Percentiles rank a stretch among this genome's conserved stretches.
Conservation (phyloP, 2,797 vertebrate species). For the Astyanax mexicanus region DNA sequence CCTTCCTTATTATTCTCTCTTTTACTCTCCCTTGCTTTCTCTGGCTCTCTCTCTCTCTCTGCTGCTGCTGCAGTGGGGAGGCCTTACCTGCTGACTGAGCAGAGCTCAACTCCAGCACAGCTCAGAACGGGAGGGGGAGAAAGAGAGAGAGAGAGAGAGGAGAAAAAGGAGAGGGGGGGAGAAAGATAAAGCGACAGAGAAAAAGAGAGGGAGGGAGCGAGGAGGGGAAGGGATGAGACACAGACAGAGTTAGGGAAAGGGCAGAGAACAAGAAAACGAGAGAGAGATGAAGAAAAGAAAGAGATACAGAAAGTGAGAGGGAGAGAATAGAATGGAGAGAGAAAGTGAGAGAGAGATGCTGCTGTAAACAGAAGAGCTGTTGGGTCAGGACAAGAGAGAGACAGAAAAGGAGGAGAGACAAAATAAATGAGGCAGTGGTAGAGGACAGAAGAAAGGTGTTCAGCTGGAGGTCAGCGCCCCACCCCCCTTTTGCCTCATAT, state of each 20-base stretch:
- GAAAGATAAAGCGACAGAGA: too few species aligned
- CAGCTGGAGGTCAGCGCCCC: constrained; percentile 14
- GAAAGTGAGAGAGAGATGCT: not conserved
- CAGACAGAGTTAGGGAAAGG: not conserved
- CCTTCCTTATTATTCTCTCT: constrained; percentile 4
- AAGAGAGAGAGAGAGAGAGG: not conserved
- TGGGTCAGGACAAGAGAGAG: not conserved
- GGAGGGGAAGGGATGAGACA: constrained; percentile 11
- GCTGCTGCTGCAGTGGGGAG: constrained; percentile 69
- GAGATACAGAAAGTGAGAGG: not conserved
- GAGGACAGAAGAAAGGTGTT: not conserved
- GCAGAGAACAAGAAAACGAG: not conserved
- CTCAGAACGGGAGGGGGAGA: constrained; percentile 6
- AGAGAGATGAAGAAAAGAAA: not conserved
- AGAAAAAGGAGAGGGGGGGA: constrained; percentile 1
- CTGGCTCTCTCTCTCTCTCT: constrained; percentile 34
- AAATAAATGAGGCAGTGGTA: not conserved
- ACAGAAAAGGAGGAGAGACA: not conserved
- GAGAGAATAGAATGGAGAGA: not conserved
- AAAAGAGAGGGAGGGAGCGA: constrained; percentile 17
- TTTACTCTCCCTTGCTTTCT: constrained; percentile 2
- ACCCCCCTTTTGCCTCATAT: constrained; percentile 22
- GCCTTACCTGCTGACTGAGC: constrained; percentile 78
- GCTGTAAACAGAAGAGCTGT: too few species aligned
- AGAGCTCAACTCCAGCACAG: constrained; percentile 70